A percentile compares a stretch with the other conserved stretches of the same genome.
phyloP scores from a whole-genome alignment of 2,888 invertebrate species.

The Nebria salina region DNA sequence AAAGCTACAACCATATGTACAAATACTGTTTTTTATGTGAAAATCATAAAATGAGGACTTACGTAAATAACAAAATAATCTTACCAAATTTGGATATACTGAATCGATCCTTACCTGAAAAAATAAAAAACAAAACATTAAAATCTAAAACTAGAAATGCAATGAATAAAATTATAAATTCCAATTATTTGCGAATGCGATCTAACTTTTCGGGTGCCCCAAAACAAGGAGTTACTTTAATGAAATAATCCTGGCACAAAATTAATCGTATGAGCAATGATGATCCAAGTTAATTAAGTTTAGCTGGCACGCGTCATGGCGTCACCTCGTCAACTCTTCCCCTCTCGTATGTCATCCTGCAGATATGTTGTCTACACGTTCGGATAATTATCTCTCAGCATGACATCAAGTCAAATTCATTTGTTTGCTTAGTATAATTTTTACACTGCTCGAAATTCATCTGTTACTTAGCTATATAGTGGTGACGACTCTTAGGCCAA shows the following conservation, averaged over 20 bases:
- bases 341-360: conserved; percentile 4
- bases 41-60: too few species aligned
- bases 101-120: neutral
- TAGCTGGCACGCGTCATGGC: conserved; percentile 16
- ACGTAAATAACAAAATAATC: neutral
- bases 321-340: conserved; percentile 30
- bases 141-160: neutral
- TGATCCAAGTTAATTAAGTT: conserved; percentile 36
- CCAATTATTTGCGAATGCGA: neutral
- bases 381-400: too few species aligned
- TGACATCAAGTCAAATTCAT: too few species aligned
- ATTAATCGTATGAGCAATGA: conserved; percentile 26
- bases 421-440: too few species aligned
- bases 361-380: neutral
- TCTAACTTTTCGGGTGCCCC: neutral
- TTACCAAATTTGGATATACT: neutral
- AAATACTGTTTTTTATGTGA: too few species aligned
- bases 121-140: neutral
- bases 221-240: neutral
- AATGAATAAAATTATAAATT: neutral
- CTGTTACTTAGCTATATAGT: too few species aligned
- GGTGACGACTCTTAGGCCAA: too few species aligned
- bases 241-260: conserved; percentile 25
- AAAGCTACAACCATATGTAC: too few species aligned
- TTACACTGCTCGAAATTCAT: too few species aligned